Base-by-base conservation (phyloP, 2,113 vertebrate genomes). In the Paracanthobrama guichenoti region DNA sequence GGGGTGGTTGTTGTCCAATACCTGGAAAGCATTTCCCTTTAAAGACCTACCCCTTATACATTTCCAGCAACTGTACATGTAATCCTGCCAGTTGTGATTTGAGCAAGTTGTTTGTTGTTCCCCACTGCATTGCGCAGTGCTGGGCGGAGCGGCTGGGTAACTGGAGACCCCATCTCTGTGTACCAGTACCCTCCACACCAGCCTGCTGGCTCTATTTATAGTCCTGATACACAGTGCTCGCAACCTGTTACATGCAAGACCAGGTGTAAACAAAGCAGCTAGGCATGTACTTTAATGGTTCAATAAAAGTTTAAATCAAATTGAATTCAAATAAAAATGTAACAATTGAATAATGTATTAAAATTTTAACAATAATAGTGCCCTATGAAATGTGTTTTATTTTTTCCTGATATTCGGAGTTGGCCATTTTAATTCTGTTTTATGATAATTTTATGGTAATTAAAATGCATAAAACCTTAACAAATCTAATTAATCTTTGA, bases 171-270 rank as follows among this genome's bases (percentile, higher is more conserved):
- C 6, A 83, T 87, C 89, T 88, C 92, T 91, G 92, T 87, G 86
- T 88, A 84, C 86, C 22, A 10, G 53, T 48, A 64, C 89, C 77
- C 85, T 82, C 60, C 72, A 57, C 83, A 80, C 22, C 26, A 72
- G 67, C 89, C 88, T 89, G 86, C 77, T 26, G 35, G 59, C 55
- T 84, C 90, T 95, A 94, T 93, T 92, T 93, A 93, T 94, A 94
- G 93, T 85, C 81, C 42, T 42, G 87, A 77, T 86, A 89, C 90
- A 90, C 74, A 48, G 10, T 79, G 79, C 88, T 78, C 53, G 24
- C 81, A 85, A 88, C 89, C 86, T 89, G 86, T 87, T 87, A 89
- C 91, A 89, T 74, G 72, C 57, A 81, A 87, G 74, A 57, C 46
- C 46, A 78, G 81, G 87, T 53, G 89, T 60, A 88, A 90, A 89